phyloP scores from a whole-genome alignment of 2,888 invertebrate species.

The Thysanoteuthis rhombus region DNA sequence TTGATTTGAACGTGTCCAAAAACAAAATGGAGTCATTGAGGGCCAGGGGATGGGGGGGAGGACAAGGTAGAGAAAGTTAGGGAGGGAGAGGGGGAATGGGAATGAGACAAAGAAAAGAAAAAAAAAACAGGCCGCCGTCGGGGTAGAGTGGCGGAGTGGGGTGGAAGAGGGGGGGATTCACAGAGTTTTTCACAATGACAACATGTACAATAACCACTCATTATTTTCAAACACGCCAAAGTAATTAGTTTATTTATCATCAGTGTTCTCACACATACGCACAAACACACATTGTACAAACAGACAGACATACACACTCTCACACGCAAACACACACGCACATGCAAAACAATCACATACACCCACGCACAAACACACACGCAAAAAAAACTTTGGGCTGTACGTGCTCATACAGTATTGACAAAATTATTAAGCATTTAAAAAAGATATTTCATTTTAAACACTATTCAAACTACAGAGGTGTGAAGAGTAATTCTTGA shows the following conservation, averaged over 20 bases:
- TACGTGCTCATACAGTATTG: too few relatives aligned
- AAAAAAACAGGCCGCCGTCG: not conserved
- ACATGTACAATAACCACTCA: not conserved
- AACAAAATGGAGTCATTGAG: not conserved
- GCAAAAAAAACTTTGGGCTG: too few relatives aligned
- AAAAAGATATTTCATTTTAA: too few relatives aligned
- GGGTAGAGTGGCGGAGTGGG: not conserved
- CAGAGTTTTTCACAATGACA: not conserved
- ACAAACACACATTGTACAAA: not conserved
- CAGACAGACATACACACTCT: not conserved
- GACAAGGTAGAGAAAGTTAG: not conserved
- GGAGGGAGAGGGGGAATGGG: not conserved
- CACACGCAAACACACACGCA: not conserved
- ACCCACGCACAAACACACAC: too few relatives aligned
- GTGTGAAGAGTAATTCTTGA: too few relatives aligned
- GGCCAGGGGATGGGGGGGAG: not conserved
- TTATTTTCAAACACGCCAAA: not conserved
- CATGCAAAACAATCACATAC: too few relatives aligned
- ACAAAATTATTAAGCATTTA: too few relatives aligned
- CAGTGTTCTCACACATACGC: too few relatives aligned
- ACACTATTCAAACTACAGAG: too few relatives aligned
- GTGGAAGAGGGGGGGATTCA: not conserved
- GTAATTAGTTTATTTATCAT: not conserved
- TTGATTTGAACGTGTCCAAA: not conserved
- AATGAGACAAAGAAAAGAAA: not conserved